Percentiles rank a stretch among this genome's conserved stretches.
These are phyloP conservation scores for Cerastis leucographa DNA, from an alignment of 2,888 invertebrate species.

Conservation along the genomic window DNA sequence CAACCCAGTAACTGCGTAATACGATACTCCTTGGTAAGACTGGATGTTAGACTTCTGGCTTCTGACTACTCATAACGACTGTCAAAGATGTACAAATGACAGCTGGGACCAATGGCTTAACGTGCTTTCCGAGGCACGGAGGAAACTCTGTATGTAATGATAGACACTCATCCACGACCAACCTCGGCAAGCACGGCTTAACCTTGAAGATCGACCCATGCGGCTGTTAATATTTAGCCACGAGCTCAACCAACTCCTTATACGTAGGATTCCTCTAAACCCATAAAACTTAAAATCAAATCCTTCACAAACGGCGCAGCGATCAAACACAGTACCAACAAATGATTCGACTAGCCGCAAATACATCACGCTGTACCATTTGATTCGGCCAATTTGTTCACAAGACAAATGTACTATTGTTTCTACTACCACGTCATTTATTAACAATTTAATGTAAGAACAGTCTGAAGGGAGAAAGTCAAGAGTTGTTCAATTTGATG, in stretches of 20 bases:
- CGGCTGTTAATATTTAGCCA: too few species aligned
- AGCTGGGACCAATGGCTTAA: too few species aligned
- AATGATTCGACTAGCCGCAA: slow-evolving; percentile 52
- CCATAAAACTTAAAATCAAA: background rate
- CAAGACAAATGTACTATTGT: slow-evolving; percentile 64
- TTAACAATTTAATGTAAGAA: slow-evolving; percentile 57
- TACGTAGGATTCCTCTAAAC: background rate
- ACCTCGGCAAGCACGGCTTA: too few species aligned
- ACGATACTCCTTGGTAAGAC: too few species aligned
- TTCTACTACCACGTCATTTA: slow-evolving; percentile 51
- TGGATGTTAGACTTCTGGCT: too few species aligned
- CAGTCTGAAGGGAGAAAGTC: slow-evolving; percentile 13
- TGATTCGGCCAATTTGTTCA: slow-evolving; percentile 66
- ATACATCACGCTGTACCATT: slow-evolving; percentile 58
- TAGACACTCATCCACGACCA: too few species aligned
- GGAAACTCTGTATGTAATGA: too few species aligned
- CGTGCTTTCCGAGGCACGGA: too few species aligned
- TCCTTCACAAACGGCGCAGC: background rate
- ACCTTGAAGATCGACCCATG: too few species aligned
- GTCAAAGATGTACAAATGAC: too few species aligned
- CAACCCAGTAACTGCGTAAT: too few species aligned
- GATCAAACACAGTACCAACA: slow-evolving; percentile 49
- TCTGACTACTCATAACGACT: too few species aligned
- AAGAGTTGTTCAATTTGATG: slow-evolving; percentile 37
- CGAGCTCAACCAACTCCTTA: background rate